Percentiles rank a stretch among this genome's conserved stretches.
Evolutionary conservation across 2,888 invertebrate genomes (phyloP).

Genomic region (Mythimna vitellina): DNA sequence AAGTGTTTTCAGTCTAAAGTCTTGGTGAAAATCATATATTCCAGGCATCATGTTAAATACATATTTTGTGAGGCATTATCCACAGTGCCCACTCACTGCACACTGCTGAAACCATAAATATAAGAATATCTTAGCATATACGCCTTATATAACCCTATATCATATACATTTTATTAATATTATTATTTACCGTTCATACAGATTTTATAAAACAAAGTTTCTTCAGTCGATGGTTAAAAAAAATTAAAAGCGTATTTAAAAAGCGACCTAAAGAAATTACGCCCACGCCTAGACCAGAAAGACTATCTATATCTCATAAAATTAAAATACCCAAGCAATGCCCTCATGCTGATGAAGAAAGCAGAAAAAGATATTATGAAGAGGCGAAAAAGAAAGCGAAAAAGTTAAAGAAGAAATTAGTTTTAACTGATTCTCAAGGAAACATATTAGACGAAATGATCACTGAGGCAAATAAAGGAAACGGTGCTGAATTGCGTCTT

Average conservation of each 20-base stretch:
- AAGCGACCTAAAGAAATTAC: constrained; percentile 29
- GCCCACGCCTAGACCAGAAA: neutral
- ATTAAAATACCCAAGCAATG: constrained; percentile 53
- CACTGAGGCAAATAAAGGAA: constrained; percentile 29
- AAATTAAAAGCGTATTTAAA: constrained; percentile 32
- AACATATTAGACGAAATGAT: constrained; percentile 35
- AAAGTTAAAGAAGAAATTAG: constrained; percentile 45
- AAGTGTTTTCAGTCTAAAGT: neutral
- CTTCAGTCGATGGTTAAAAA: constrained; percentile 31
- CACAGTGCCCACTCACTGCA: too few species aligned
- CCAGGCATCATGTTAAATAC: neutral
- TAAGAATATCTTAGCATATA: too few species aligned
- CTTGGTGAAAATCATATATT: neutral
- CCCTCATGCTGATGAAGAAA: constrained; percentile 48
- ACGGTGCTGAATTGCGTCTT: constrained; percentile 27
- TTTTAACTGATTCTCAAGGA: constrained; percentile 26
- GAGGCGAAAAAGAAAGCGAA: constrained; percentile 32
- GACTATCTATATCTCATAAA: constrained; percentile 49
- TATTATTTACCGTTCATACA: neutral
- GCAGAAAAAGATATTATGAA: constrained; percentile 46
- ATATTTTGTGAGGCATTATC: too few species aligned
- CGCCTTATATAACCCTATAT: too few species aligned
- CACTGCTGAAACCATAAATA: too few species aligned
- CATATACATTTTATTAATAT: neutral
- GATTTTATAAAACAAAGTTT: neutral